Evolutionary conservation across 2,797 vertebrate species (phyloP), one percentile per base, ranked within the genome.

Genomic region (Smutsia temminckii): DNA sequence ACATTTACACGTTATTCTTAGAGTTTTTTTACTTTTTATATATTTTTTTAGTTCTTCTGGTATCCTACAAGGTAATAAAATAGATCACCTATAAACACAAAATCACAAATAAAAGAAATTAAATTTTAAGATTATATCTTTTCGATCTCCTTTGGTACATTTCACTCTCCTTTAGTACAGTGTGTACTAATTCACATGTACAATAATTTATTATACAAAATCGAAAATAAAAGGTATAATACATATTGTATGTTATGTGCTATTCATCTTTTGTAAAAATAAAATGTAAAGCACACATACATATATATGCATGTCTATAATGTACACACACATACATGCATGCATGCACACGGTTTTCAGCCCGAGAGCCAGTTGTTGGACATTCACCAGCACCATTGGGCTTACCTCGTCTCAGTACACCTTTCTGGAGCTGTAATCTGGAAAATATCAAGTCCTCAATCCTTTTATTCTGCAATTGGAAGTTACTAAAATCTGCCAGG

Each of bases 11-110:
- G 53, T 86, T 86, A 25, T 79, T 64, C 40, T 37, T 74, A 80
- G 34, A 81, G 37, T 61, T 72, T 74, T 85, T n/a, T 87, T 77
- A 46, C 32, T 63, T 71, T 79, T 68, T 74, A 20, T 69, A 75
- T 75, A 69, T 27, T 68, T 71, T 72, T 78, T 40, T 61, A 91
- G 46, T 66, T 59, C 8, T 68, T 89, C 51, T 55, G 63, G 42
- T 74, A 86, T 49, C 12, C 49, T 14, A 66, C 40, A 86, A 68
- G 51, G 83, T 25, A 93, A 66, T 84, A 94, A 86, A 91, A 91
- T 40, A 66, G 46, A 75, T 81, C 18, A 86, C 17, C 17, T 85
- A 34, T 49, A 91, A 74, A 74, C 49, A 64, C 37, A 91, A 32
- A 80, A 34, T 57, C 14, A 94, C 21, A 75, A 74, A 72, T 72